Evolutionary conservation across 1,140 invertebrate species (phyloP).

Genomic region (Parapsyche elsis): DNA sequence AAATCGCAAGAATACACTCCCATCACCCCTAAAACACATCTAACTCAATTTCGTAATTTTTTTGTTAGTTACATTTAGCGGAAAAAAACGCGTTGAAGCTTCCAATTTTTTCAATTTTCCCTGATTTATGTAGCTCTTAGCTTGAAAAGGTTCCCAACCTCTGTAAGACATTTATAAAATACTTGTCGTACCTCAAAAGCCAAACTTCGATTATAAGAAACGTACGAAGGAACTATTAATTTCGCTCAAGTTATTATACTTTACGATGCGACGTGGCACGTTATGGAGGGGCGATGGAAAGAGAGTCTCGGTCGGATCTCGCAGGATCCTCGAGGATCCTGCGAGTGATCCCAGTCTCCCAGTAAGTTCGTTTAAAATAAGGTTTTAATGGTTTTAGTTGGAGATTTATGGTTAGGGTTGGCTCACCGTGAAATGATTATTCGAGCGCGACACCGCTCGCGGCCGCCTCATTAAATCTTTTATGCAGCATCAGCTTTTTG

Average conservation of each 20-base stretch:
- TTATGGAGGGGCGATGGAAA: not conserved
- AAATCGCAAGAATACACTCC: no score
- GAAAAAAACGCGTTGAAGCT: no score
- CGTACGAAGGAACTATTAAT: no score
- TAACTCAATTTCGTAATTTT: no score
- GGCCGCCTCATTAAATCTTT: constrained; percentile 55
- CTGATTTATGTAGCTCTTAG: no score
- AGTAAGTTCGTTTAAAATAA: constrained; percentile 18
- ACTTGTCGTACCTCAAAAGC: no score
- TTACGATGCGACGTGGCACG: not conserved
- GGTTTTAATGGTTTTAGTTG: constrained; percentile 38
- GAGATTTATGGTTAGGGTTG: constrained; percentile 25
- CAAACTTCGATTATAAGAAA: not conserved
- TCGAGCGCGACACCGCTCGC: constrained; percentile 39
- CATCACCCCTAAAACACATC: no score
- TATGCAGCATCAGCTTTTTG: constrained; percentile 50
- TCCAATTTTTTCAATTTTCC: no score
- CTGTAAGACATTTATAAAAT: no score
- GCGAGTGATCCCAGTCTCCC: not conserved
- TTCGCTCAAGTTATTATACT: no score
- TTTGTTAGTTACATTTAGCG: no score
- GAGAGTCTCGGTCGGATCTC: not conserved
- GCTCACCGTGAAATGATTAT: constrained; percentile 41
- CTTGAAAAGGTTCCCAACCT: no score
- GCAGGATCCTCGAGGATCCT: not conserved